Conservation (phyloP, 1,140 invertebrate genomes). For the Grapholita molesta region DNA sequence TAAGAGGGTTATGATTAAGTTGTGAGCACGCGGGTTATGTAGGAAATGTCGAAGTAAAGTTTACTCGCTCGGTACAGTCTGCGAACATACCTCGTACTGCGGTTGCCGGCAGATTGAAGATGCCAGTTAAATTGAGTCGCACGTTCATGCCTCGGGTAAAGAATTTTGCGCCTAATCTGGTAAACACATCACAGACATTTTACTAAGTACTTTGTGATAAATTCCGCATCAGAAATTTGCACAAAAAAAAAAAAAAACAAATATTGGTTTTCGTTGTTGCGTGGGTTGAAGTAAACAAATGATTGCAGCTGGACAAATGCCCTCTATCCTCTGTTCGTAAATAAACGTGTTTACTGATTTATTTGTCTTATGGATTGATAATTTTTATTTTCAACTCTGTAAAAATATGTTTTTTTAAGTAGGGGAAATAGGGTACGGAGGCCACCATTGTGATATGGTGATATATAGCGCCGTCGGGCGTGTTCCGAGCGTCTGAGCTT, state of each 20-base stretch:
- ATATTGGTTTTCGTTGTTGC: background rate
- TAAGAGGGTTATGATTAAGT: constrained; percentile 6
- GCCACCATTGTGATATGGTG: background rate
- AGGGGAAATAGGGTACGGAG: background rate
- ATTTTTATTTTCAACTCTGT: background rate
- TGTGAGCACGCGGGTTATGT: background rate
- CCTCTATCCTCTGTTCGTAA: background rate
- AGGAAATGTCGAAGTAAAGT: constrained; percentile 12
- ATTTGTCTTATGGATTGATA: background rate
- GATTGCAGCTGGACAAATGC: background rate
- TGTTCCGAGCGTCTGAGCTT: background rate
- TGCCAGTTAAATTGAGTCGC: constrained; percentile 15
- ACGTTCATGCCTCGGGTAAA: background rate
- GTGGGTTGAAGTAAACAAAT: constrained; percentile 1
- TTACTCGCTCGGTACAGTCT: background rate
- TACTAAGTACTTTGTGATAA: background rate
- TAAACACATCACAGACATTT: background rate
- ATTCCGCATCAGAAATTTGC: background rate
- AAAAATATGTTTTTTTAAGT: background rate
- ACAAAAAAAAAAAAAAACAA: background rate
- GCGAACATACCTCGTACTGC: background rate
- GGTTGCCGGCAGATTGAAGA: constrained; percentile 7
- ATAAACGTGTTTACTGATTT: background rate
- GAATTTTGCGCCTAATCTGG: background rate
- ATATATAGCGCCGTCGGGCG: background rate